A percentile compares a stretch with the other conserved stretches of the same genome.
These are phyloP conservation scores for Linnaemya vulpina DNA, from an alignment of 2,888 invertebrate species.

Conservation along the genomic window DNA sequence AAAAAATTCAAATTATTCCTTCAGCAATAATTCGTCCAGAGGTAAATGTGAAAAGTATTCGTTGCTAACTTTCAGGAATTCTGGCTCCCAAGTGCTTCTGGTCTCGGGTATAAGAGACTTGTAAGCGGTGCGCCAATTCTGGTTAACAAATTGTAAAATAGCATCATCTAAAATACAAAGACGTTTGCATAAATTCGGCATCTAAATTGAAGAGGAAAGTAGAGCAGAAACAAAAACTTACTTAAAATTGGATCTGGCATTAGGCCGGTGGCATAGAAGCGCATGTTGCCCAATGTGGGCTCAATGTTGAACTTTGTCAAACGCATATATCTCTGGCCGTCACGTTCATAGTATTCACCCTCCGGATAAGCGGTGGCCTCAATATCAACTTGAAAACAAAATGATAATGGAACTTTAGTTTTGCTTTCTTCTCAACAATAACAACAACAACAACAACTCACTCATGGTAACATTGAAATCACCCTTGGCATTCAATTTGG, in stretches of 20 bases:
- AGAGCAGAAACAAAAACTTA: slow-evolving; percentile 82
- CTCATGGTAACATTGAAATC: slow-evolving; percentile 86
- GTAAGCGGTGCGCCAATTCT: slow-evolving; percentile 85
- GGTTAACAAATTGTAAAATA: slow-evolving; percentile 84
- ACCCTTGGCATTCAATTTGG: slow-evolving; percentile 86
- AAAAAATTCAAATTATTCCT: slow-evolving; percentile 73
- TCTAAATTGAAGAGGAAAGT: background rate
- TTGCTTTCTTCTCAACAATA: background rate
- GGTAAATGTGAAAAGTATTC: slow-evolving; percentile 80
- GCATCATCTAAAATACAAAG: slow-evolving; percentile 76
- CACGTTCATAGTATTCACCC: slow-evolving; percentile 85
- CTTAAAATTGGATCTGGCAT: slow-evolving; percentile 87
- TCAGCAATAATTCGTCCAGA: slow-evolving; percentile 77
- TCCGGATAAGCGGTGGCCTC: slow-evolving; percentile 85
- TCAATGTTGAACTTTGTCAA: slow-evolving; percentile 86
- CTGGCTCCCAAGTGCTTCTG: slow-evolving; percentile 80
- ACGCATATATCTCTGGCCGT: slow-evolving; percentile 84
- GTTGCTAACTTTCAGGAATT: slow-evolving; percentile 78
- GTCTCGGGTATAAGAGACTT: slow-evolving; percentile 83
- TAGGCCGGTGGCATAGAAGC: slow-evolving; percentile 85
- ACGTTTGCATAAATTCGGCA: background rate
- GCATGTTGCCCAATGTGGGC: slow-evolving; percentile 87
- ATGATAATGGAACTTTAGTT: too few relatives aligned
- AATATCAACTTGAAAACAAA: slow-evolving; percentile 84
- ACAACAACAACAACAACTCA: slow-evolving; percentile 80